Evolutionary conservation across 53 echinoderm and acorn worm species (phyloP).

Genomic region (Luidia sarsii): DNA sequence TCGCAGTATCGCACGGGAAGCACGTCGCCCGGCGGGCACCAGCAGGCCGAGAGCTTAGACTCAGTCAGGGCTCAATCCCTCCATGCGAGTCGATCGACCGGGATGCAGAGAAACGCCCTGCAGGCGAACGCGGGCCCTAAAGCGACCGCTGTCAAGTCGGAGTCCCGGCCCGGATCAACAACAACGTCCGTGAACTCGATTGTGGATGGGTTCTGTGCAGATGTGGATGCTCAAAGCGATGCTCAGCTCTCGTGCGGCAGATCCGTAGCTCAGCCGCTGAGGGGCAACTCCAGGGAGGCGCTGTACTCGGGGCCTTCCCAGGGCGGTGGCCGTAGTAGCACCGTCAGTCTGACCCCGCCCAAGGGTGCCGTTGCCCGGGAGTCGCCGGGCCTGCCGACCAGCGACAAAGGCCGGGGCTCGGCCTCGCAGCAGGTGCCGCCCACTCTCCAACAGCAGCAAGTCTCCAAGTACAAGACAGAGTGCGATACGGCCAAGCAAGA

Average conservation of each 20-base stretch:
- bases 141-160: conserved; percentile 6
- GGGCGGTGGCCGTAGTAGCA: conserved; percentile 41
- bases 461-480: conserved; percentile 65
- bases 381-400: conserved; percentile 57
- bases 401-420: conserved; percentile 7
- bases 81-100: background rate
- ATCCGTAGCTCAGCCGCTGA: background rate
- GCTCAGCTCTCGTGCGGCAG: background rate
- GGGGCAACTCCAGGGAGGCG: background rate
- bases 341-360: conserved; percentile 71
- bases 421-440: conserved; percentile 16
- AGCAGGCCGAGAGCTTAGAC: conserved; percentile 26
- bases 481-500: conserved; percentile 49
- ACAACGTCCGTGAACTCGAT: too few species aligned
- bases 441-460: conserved; percentile 58
- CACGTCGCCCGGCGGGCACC: conserved; percentile 36
- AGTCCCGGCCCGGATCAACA: background rate
- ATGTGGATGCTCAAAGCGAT: background rate
- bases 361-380: conserved; percentile 65
- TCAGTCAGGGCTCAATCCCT: conserved; percentile 14
- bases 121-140: conserved; percentile 20
- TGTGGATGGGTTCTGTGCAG: too few species aligned
- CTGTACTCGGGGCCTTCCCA: conserved; percentile 27
- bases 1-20: conserved; percentile 38
- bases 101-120: background rate